Conservation (phyloP, 1,140 invertebrate genomes). For the Philopotamus ludificatus region DNA sequence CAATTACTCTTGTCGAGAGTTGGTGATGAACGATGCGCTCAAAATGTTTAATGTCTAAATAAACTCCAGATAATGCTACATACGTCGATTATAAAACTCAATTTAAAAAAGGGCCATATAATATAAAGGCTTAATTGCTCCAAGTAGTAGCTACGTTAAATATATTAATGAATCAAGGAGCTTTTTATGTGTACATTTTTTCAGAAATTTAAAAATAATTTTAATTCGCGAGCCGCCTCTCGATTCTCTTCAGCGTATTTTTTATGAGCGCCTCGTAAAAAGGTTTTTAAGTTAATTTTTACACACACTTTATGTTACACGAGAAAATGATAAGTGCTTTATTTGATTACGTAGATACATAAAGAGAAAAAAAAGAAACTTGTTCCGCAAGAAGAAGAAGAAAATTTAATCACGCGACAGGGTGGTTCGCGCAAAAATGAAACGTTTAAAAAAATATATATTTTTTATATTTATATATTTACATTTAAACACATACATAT, state of each 20-base stretch:
- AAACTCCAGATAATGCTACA: no score
- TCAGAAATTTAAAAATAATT: no score
- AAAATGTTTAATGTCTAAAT: no score
- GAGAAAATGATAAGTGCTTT: background rate
- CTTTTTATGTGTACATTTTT: no score
- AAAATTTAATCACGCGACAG: no score
- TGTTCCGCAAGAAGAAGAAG: background rate
- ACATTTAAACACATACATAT: conserved; percentile 10
- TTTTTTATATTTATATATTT: no score
- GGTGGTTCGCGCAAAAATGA: no score
- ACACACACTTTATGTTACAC: background rate
- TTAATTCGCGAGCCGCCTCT: background rate
- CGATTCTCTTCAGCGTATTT: background rate
- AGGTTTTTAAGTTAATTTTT: background rate
- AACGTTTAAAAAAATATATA: no score
- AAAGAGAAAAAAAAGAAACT: background rate
- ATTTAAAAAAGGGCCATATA: background rate
- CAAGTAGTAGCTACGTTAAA: no score
- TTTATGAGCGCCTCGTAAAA: background rate
- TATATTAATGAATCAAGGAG: no score
- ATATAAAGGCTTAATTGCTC: background rate
- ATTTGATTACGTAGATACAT: background rate
- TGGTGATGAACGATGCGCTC: background rate
- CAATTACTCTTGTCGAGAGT: background rate
- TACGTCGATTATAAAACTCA: no score